A percentile compares a stretch with the other conserved stretches of the same genome.
Evolutionary conservation across 2,888 invertebrate species (phyloP).

Genomic region (Drosophila recens): DNA sequence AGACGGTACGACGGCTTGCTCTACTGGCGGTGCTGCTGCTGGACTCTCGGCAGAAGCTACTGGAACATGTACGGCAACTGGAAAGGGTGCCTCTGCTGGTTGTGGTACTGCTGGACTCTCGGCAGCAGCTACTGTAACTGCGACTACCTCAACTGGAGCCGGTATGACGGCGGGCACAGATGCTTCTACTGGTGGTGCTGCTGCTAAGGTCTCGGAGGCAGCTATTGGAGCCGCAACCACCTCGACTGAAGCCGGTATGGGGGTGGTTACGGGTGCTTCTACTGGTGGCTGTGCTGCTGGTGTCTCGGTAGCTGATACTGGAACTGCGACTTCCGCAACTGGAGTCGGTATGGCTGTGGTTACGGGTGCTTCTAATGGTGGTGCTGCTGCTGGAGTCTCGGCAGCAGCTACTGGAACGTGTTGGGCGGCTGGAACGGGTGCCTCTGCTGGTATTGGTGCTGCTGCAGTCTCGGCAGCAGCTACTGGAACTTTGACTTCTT

Average conservation of each 20-base stretch:
- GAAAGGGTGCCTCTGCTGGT: neutral
- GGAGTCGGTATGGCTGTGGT: neutral
- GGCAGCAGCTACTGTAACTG: neutral
- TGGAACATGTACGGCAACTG: neutral
- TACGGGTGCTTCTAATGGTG: neutral
- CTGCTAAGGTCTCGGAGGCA: no score
- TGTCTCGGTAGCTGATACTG: neutral
- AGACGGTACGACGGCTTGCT: no score
- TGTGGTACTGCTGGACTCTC: neutral
- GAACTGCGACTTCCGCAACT: neutral
- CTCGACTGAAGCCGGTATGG: no score
- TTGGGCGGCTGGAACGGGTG: neutral
- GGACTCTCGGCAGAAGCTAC: neutral
- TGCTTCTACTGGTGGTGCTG: no score
- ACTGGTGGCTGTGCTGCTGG: neutral
- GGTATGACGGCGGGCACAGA: no score
- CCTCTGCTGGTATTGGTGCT: neutral
- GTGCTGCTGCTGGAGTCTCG: neutral
- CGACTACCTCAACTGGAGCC: neutral
- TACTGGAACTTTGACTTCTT: neutral
- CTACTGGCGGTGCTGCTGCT: neutral
- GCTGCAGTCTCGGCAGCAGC: neutral
- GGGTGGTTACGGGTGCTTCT: neutral
- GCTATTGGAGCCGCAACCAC: no score
- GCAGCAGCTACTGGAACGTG: neutral